A percentile compares a stretch with the other conserved stretches of the same genome.
These are phyloP conservation scores for Anthonomus grandis DNA, from an alignment of 1,140 invertebrate species.

Conservation along the genomic window DNA sequence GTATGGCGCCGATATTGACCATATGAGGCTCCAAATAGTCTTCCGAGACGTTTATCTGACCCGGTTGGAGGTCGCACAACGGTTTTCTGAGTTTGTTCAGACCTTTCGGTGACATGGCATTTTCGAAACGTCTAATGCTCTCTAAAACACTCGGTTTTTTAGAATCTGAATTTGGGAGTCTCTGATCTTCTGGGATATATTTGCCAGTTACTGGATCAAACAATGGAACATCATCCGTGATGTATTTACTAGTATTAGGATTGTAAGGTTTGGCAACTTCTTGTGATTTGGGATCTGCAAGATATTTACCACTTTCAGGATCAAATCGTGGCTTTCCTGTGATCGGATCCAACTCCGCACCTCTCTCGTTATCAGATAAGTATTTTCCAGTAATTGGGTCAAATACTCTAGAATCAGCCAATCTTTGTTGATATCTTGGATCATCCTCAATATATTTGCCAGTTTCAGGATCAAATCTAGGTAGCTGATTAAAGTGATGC, in stretches of 20 bases:
- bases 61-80: slow-evolving; percentile 12
- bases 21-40: slow-evolving; percentile 31
- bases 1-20: slow-evolving; percentile 36
- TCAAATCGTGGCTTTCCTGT: background rate
- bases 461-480: background rate
- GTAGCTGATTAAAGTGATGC: background rate
- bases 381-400: too few relatives aligned
- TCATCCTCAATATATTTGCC: too few relatives aligned
- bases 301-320: too few relatives aligned
- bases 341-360: too few relatives aligned
- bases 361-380: too few relatives aligned
- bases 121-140: too few relatives aligned
- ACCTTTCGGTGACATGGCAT: too few relatives aligned
- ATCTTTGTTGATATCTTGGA: too few relatives aligned
- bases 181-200: background rate
- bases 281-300: background rate
- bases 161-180: background rate
- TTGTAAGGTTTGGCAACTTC: too few relatives aligned
- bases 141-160: too few relatives aligned
- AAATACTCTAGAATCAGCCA: too few relatives aligned
- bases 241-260: background rate
- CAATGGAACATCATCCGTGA: background rate
- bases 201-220: background rate
- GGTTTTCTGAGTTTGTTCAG: slow-evolving; percentile 10
- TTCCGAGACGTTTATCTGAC: slow-evolving; percentile 24